phyloP scores from a whole-genome alignment of 2,113 vertebrate genomes.

The Crotalus tigris region DNA sequence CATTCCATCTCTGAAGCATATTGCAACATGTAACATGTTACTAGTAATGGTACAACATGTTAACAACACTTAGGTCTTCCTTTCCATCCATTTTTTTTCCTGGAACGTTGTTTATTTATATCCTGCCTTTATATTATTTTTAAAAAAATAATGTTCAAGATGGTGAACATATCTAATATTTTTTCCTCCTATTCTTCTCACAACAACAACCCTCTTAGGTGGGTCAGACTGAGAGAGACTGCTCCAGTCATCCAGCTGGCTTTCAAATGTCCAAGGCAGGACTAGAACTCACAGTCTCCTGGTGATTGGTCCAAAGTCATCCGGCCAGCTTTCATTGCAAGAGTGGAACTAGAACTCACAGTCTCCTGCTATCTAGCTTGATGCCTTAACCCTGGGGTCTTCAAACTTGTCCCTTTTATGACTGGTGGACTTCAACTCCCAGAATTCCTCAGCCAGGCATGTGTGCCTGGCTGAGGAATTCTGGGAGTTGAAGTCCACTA shows the following conservation, averaged over 20 bases:
- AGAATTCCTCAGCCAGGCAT: too few species aligned
- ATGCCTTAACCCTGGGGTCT: too few species aligned
- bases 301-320: too few species aligned
- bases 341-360: too few species aligned
- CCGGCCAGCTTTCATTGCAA: too few species aligned
- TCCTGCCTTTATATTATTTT: not conserved
- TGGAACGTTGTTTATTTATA: not conserved
- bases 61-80: not conserved
- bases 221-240: not conserved
- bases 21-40: not conserved
- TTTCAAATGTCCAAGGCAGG: not conserved
- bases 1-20: not conserved
- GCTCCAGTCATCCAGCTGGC: not conserved
- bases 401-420: too few species aligned
- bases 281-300: too few species aligned
- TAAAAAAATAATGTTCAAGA: not conserved
- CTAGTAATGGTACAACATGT: not conserved
- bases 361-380: too few species aligned
- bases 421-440: too few species aligned
- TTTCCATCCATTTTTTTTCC: not conserved
- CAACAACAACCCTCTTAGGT: not conserved
- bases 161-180: not conserved
- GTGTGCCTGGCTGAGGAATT: too few species aligned
- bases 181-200: not conserved
- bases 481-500: too few species aligned